Evolutionary conservation across 2,888 invertebrate genomes (phyloP).

Genomic region (Limnephilus marmoratus): DNA sequence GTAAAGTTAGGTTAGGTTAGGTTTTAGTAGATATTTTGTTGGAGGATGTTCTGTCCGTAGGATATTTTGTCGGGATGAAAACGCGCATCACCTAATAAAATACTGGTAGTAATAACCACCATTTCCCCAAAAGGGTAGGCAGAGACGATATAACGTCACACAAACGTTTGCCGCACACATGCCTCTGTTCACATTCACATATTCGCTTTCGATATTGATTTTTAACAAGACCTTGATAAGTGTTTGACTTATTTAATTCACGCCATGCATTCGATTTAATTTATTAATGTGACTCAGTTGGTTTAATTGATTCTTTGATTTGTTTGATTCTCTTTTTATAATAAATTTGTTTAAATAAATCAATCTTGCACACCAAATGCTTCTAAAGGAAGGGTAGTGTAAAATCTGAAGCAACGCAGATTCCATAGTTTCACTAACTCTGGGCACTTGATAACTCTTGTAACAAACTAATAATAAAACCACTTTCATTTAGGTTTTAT

Average conservation of each 20-base stretch:
- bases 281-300: not conserved
- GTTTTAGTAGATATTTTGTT: no score
- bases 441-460: no score
- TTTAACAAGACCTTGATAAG: not conserved
- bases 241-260: not conserved
- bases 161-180: not conserved
- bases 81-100: no score
- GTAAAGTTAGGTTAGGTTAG: no score
- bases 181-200: not conserved
- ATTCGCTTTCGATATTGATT: not conserved
- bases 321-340: not conserved
- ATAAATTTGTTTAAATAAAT: not conserved
- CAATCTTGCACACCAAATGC: no score
- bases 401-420: no score
- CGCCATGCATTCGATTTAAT: not conserved
- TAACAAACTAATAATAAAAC: not conserved
- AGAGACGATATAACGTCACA: not conserved
- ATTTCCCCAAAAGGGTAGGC: not conserved
- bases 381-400: no score
- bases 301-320: not conserved
- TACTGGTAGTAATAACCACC: no score
- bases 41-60: no score
- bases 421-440: no score
- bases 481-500: not conserved
- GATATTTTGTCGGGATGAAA: no score